Evolutionary conservation across 2,888 invertebrate species (phyloP), one percentile per base, ranked within the genome.

Genomic region (Standfussiana lucernea): DNA sequence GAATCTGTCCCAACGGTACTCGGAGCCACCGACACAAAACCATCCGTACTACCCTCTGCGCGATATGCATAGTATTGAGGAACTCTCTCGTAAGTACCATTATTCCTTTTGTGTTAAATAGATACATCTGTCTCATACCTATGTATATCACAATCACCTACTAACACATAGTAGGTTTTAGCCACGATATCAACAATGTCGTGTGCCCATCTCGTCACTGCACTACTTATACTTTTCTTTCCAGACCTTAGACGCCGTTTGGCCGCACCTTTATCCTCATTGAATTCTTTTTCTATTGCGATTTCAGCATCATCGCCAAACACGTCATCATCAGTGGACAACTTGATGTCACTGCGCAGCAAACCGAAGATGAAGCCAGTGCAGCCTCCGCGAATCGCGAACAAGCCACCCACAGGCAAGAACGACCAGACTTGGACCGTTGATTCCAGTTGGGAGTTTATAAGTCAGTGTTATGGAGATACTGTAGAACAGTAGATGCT

Each of bases 401-500:
- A 91, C 86, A 96, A 96, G 91, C 95, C 95, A 79, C 94, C 96
- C 72, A 91, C 93, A 89, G 95, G 95, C 93, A 97, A 97, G 93
- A 97, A 97, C 89, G 97, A 97, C 91, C 93, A 88, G 80, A 88
- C 98, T 80, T 99, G 99, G 98, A 98, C 98, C 85, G 97, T 99
- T 80, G 99, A 99, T 95, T 98, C 98, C 90, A 98, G 98, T 94
- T 99, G 99, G 99, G 98, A 98, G 94, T 99, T 98, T 93, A 98
- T 98, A 95, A 98, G 98, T 97, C 97, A 97, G 97, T 96, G 91
- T 91, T 78, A 84, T 81, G 70, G 80, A 89, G 86, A 89, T 88
- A 87, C 82, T 84, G 89, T 88, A 89, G 87, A 75, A 40, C 86
- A 84, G 83, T 84, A 84, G 83, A 75, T 72, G 75, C 72, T 72